A percentile compares a stretch with the other conserved stretches of the same genome.
phyloP scores from a whole-genome alignment of 2,888 invertebrate species.

The Pimpla rufipes region DNA sequence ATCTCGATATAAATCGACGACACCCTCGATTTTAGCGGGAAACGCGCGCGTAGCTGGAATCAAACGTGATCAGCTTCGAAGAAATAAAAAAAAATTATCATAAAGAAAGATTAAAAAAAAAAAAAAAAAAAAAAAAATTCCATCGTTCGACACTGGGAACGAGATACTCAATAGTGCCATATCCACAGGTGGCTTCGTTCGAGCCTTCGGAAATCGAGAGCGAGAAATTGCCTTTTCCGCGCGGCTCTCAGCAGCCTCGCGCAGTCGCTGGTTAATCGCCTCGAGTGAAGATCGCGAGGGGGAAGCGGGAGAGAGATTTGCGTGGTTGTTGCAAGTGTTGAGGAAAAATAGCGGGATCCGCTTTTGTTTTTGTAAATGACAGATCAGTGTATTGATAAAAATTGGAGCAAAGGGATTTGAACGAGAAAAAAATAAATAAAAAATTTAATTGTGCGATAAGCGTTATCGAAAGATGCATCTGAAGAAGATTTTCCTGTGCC shows the following conservation, averaged over 20 bases:
- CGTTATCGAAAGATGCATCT: conserved; percentile 67
- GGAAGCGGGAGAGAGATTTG: neutral
- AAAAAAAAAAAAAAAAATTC: neutral
- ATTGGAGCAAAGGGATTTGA: neutral
- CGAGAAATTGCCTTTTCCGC: too few relatives aligned
- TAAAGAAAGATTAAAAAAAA: too few relatives aligned
- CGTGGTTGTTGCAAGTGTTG: conserved; percentile 3
- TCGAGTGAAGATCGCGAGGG: neutral
- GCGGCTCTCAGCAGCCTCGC: too few relatives aligned
- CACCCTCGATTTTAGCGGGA: neutral
- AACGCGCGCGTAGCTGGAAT: too few relatives aligned
- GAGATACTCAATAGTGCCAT: too few relatives aligned
- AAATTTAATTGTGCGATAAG: too few relatives aligned
- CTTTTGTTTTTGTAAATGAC: neutral
- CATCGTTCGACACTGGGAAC: neutral
- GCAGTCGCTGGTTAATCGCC: too few relatives aligned
- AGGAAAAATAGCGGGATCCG: neutral
- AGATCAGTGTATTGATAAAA: neutral
- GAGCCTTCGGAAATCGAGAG: too few relatives aligned
- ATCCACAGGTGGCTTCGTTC: too few relatives aligned
- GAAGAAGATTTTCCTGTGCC: conserved; percentile 65
- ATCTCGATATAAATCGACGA: conserved; percentile 3
- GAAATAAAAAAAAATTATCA: too few relatives aligned
- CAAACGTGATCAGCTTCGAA: too few relatives aligned
- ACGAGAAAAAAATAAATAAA: neutral